A percentile compares a stretch with the other conserved stretches of the same genome.
phyloP scores from a whole-genome alignment of 2,888 invertebrate genomes.

The Eurois occulta region DNA sequence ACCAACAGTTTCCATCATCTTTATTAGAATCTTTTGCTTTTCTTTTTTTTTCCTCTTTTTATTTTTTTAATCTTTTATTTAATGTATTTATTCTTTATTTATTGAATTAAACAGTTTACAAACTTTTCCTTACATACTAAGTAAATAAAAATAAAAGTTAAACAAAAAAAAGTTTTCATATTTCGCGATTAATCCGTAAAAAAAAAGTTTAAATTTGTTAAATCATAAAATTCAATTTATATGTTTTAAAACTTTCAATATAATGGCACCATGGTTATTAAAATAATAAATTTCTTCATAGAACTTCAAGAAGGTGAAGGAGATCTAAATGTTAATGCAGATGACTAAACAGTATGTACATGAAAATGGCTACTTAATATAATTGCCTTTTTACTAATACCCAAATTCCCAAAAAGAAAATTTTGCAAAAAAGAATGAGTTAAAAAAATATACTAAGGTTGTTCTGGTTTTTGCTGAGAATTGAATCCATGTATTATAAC shows the following conservation, averaged over 20 bases:
- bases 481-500: constrained; percentile 14
- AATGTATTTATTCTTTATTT: constrained; percentile 50
- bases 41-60: background rate
- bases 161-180: constrained; percentile 14
- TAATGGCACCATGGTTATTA: constrained; percentile 86
- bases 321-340: constrained; percentile 74
- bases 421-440: no score
- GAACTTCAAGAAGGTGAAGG: constrained; percentile 64
- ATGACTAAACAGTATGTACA: constrained; percentile 56
- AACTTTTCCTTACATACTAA: constrained; percentile 56
- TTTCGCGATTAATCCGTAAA: background rate
- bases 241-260: constrained; percentile 37
- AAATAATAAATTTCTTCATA: constrained; percentile 62
- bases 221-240: background rate
- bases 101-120: constrained; percentile 59
- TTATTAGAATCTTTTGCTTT: constrained; percentile 67
- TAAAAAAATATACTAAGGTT: background rate
- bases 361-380: constrained; percentile 52
- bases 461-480: constrained; percentile 5
- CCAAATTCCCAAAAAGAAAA: constrained; percentile 23
- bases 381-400: background rate
- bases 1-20: constrained; percentile 69
- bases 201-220: background rate
- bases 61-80: background rate
- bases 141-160: constrained; percentile 42